Evolutionary conservation across 35 echinoderm and acorn worm genomes (phyloP).

Genomic region (Diadema setosum): DNA sequence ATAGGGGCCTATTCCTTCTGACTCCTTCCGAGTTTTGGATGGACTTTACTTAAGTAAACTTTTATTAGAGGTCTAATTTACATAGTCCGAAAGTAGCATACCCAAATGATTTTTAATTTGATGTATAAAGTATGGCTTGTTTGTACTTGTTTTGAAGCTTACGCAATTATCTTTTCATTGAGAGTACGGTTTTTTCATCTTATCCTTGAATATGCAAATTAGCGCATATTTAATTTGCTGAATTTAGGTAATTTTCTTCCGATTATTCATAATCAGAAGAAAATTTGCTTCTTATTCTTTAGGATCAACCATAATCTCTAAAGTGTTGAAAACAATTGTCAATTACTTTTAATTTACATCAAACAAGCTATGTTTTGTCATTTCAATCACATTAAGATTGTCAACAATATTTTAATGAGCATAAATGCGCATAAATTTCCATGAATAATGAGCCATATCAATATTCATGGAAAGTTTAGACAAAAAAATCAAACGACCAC

Average conservation of each 20-base stretch:
- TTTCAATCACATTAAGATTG: neutral
- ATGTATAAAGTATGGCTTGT: neutral
- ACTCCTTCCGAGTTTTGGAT: too few species aligned
- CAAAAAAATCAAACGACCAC: too few species aligned
- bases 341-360: neutral
- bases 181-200: neutral
- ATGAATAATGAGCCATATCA: too few species aligned
- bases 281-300: too few species aligned
- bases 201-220: neutral
- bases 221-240: neutral
- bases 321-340: neutral
- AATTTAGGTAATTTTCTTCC: neutral
- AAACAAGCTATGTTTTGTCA: neutral
- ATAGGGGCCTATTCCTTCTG: too few species aligned
- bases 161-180: neutral
- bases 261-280: neutral
- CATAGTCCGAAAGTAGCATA: neutral
- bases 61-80: too few species aligned
- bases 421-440: too few species aligned
- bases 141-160: neutral
- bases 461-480: too few species aligned
- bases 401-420: neutral
- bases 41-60: too few species aligned
- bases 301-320: neutral
- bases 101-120: neutral